Evolutionary conservation across 2,797 vertebrate species (phyloP).

Genomic region (Australoheros facetus): DNA sequence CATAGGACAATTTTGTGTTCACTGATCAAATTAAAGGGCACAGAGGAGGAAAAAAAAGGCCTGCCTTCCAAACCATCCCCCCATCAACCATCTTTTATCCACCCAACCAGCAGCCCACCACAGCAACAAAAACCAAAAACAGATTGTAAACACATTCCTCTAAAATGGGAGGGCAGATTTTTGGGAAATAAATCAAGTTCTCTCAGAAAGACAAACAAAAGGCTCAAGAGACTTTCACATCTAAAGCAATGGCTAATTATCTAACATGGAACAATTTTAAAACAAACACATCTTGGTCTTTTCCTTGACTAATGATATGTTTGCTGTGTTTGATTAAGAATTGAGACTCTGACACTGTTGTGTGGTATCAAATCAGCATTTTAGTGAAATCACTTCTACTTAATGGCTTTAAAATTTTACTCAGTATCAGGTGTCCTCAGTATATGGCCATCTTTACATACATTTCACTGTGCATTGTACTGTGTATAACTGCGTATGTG

Average conservation of each 20-base stretch:
- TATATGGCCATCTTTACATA: neutral
- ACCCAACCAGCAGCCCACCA: conserved; percentile 17
- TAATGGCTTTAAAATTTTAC: neutral
- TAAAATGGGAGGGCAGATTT: conserved; percentile 21
- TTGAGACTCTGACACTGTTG: neutral
- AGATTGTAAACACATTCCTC: conserved; percentile 62
- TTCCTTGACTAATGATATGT: neutral
- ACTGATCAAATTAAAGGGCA: conserved; percentile 46
- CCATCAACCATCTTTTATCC: conserved; percentile 19
- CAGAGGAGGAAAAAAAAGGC: neutral
- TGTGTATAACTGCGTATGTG: no score
- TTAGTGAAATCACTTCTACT: neutral
- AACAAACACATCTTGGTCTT: no score
- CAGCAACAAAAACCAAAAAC: conserved; percentile 48
- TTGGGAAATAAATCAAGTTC: conserved; percentile 2
- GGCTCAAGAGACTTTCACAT: neutral
- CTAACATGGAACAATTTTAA: neutral
- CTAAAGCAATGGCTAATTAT: neutral
- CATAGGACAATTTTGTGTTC: conserved; percentile 25
- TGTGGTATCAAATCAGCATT: neutral
- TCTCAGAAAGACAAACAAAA: neutral
- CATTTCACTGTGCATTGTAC: no score
- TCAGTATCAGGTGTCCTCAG: neutral
- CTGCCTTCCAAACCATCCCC: conserved; percentile 12
- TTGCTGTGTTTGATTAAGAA: neutral